Percentiles rank a stretch among this genome's conserved stretches.
phyloP scores from a whole-genome alignment of 2,797 vertebrate species.

The Chaetophractus vellerosus region DNA sequence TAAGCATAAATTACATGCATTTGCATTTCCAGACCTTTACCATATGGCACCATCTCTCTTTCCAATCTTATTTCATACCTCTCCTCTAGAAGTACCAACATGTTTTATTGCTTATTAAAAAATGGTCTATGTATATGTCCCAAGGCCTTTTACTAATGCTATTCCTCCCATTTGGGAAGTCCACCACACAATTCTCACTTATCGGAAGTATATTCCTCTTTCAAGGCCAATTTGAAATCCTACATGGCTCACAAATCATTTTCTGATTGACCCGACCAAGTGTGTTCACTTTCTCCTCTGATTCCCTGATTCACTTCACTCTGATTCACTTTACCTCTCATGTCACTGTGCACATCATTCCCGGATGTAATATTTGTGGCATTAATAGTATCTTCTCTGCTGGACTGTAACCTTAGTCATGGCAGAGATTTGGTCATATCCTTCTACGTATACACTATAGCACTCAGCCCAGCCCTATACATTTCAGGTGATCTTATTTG shows the following conservation, averaged over 20 bases:
- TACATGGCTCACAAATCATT: not conserved
- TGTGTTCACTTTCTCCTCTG: not conserved
- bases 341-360: fast-evolving
- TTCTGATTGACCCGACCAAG: not conserved
- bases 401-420: not conserved
- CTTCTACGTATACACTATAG: not conserved
- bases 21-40: not conserved
- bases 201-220: not conserved
- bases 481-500: not conserved
- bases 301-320: not conserved
- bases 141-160: not conserved
- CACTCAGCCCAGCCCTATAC: not conserved
- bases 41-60: not conserved
- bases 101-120: not conserved
- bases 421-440: not conserved
- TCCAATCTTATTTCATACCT: slow-evolving; percentile 36
- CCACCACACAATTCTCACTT: not conserved
- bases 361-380: not conserved
- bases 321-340: fast-evolving
- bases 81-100: slow-evolving; percentile 38
- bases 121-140: not conserved
- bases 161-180: not conserved
- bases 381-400: not conserved
- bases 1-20: not conserved
- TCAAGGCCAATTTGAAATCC: not conserved